Conservation (phyloP, 2,797 vertebrate genomes). For the Falco cherrug region DNA sequence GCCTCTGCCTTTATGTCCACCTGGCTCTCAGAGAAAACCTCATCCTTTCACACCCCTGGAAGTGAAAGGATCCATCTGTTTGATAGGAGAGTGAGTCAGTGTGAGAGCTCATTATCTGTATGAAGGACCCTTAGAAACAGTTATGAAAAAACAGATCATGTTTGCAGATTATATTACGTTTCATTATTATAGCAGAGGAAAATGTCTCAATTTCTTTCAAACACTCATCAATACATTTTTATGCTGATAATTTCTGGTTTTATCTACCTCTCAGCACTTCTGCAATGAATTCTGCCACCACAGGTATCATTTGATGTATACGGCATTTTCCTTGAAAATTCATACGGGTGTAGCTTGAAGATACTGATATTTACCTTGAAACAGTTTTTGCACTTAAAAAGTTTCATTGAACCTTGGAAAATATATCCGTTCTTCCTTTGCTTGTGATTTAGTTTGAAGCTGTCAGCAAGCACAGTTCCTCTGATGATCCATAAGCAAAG, state of each 20-base stretch:
- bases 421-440: neutral
- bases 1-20: neutral
- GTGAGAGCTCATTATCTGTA: neutral
- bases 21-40: neutral
- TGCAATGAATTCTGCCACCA: neutral
- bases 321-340: neutral
- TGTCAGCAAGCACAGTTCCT: neutral
- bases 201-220: neutral
- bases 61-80: neutral
- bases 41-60: neutral
- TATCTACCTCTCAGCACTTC: neutral
- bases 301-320: neutral
- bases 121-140: neutral
- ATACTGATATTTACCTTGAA: neutral
- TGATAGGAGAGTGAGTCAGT: neutral
- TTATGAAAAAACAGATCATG: neutral
- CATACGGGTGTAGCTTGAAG: neutral
- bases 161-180: neutral
- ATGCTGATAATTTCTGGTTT: neutral
- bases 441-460: neutral
- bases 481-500: neutral
- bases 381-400: neutral
- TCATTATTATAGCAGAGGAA: neutral
- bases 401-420: neutral
- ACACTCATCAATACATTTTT: neutral